A percentile compares a stretch with the other conserved stretches of the same genome.
Evolutionary conservation across 2,797 vertebrate species (phyloP).

Genomic region (Alfaro cultratus): DNA sequence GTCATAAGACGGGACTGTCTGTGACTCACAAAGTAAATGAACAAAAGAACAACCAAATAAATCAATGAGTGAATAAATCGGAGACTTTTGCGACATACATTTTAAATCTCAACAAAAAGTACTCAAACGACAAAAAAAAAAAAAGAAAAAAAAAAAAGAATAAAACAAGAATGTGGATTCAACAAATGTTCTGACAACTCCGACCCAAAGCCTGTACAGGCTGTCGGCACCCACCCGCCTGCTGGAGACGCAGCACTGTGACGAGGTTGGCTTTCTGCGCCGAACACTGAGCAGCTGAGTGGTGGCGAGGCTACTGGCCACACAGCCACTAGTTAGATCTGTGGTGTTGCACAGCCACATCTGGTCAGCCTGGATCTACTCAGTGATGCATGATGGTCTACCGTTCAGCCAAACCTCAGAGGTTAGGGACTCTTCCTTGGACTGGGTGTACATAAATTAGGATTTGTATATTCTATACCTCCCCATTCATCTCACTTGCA

Average conservation of each 20-base stretch:
- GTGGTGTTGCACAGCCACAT: constrained; percentile 66
- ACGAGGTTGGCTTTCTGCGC: constrained; percentile 45
- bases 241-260: constrained; percentile 45
- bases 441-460: constrained; percentile 23
- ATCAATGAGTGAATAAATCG: not conserved
- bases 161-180: constrained; percentile 41
- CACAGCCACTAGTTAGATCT: constrained; percentile 68
- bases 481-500: constrained; percentile 40
- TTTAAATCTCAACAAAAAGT: constrained; percentile 47
- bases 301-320: constrained; percentile 59
- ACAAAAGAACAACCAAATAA: not conserved
- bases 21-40: constrained; percentile 18
- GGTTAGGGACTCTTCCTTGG: constrained; percentile 58
- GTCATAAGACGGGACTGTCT: not conserved
- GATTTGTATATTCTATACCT: constrained; percentile 18
- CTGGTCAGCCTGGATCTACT: constrained; percentile 68
- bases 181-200: constrained; percentile 49
- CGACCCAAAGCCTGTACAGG: constrained; percentile 26
- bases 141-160: constrained; percentile 3
- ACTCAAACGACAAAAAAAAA: constrained; percentile 27
- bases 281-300: constrained; percentile 47
- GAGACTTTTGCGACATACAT: constrained; percentile 35
- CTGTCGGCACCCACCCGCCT: constrained; percentile 42
- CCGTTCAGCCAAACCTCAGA: constrained; percentile 73
- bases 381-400: constrained; percentile 54